Conservation (phyloP, 2,113 vertebrate species). For the Labeo rohita region DNA sequence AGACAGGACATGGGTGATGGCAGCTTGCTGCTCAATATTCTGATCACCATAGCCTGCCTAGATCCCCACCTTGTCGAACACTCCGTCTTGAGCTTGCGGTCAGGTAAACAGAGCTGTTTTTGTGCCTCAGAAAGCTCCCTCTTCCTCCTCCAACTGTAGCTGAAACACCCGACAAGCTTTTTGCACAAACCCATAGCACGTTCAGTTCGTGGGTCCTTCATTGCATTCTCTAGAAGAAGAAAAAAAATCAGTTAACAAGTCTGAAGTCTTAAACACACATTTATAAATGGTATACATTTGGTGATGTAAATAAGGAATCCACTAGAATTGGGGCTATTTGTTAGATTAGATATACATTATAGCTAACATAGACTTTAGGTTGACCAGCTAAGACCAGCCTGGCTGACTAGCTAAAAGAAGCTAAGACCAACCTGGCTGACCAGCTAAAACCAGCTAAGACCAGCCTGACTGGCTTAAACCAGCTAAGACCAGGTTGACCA, state of each 20-base stretch:
- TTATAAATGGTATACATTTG: neutral
- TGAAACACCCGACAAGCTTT: neutral
- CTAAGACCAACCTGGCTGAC: too few relatives aligned
- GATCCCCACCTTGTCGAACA: neutral
- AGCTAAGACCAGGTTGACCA: too few relatives aligned
- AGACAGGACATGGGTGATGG: neutral
- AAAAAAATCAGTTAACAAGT: neutral
- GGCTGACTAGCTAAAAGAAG: too few relatives aligned
- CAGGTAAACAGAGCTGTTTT: neutral
- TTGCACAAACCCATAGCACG: too few relatives aligned
- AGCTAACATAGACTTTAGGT: too few relatives aligned
- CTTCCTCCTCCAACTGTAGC: neutral
- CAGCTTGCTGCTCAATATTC: neutral
- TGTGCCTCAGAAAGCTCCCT: neutral
- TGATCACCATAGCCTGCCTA: neutral
- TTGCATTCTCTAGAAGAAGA: too few relatives aligned
- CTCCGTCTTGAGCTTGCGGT: conserved; percentile 4
- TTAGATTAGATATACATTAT: too few relatives aligned
- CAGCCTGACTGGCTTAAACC: too few relatives aligned
- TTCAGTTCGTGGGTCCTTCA: too few relatives aligned
- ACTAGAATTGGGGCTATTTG: too few relatives aligned
- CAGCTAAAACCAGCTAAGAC: too few relatives aligned
- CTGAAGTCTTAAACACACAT: neutral
- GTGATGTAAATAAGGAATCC: neutral
- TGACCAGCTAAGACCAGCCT: too few relatives aligned